phyloP scores from a whole-genome alignment of 2,113 vertebrate genomes.

The Hypocryptadius cinnamomeus region DNA sequence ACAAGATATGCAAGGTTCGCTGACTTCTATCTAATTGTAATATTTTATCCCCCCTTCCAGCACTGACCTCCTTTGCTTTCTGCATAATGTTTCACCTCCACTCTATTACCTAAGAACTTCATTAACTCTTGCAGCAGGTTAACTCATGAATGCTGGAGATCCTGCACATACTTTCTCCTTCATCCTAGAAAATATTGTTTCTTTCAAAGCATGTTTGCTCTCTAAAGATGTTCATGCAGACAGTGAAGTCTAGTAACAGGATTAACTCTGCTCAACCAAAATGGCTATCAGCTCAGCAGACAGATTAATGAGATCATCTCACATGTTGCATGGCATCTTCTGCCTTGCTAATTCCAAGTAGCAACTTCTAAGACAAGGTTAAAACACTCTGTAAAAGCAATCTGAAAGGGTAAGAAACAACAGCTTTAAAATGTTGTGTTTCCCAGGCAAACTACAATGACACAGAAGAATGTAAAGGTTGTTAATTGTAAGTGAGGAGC shows the following conservation, averaged over 20 bases:
- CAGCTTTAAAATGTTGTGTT: background rate
- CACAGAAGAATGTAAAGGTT: background rate
- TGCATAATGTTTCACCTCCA: background rate
- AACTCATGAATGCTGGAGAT: background rate
- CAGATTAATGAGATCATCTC: slow-evolving; percentile 35
- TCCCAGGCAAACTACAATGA: background rate
- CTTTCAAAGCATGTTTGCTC: background rate
- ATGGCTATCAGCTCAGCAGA: slow-evolving; percentile 14
- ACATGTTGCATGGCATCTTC: slow-evolving; percentile 27
- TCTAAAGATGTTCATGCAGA: background rate
- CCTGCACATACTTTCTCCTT: background rate
- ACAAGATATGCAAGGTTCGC: background rate
- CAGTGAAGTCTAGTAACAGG: slow-evolving; percentile 5
- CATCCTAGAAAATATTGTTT: background rate
- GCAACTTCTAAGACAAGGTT: background rate
- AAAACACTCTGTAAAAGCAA: background rate
- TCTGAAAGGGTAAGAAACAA: background rate
- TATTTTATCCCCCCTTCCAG: background rate
- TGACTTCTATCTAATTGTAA: background rate
- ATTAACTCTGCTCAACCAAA: slow-evolving; percentile 39
- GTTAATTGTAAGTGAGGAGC: background rate
- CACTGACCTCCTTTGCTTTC: background rate
- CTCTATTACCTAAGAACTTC: background rate
- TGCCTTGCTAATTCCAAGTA: background rate
- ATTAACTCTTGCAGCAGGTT: background rate